Conservation (phyloP, 1,140 invertebrate species). For the Polyergus mexicanus region DNA sequence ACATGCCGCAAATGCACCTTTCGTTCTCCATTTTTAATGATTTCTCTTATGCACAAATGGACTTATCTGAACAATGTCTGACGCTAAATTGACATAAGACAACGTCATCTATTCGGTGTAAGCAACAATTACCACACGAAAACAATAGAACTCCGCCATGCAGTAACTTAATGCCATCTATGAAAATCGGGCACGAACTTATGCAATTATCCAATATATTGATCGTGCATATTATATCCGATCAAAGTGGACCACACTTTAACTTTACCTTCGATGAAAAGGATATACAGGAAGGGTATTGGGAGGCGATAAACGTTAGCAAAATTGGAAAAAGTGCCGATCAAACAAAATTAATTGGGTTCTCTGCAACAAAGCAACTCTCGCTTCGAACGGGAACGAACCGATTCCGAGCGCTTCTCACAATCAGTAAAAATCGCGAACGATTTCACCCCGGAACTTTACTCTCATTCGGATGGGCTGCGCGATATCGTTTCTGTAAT, state of each 20-base stretch:
- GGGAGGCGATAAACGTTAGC: background rate
- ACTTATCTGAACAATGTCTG: no score
- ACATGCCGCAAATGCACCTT: no score
- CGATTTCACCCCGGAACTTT: slow-evolving; percentile 33
- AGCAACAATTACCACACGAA: no score
- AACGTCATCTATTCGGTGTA: no score
- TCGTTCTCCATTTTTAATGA: no score
- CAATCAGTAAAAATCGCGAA: slow-evolving; percentile 10
- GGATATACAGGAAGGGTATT: background rate
- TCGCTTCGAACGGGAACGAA: slow-evolving; percentile 32
- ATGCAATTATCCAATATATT: no score
- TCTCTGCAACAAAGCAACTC: slow-evolving; percentile 68
- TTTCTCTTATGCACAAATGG: no score
- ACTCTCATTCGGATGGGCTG: background rate
- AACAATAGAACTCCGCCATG: no score
- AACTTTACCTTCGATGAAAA: slow-evolving; percentile 45
- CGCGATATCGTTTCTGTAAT: slow-evolving; percentile 64
- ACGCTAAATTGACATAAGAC: no score
- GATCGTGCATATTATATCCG: slow-evolving; percentile 45
- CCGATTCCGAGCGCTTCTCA: slow-evolving; percentile 27
- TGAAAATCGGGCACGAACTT: no score
- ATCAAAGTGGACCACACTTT: slow-evolving; percentile 32
- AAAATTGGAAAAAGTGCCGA: slow-evolving; percentile 69
- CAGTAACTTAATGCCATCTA: no score
- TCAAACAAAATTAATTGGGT: slow-evolving; percentile 70